Evolutionary conservation across 2,888 invertebrate species (phyloP).

Genomic region (Sphaerophoria rueppellii): DNA sequence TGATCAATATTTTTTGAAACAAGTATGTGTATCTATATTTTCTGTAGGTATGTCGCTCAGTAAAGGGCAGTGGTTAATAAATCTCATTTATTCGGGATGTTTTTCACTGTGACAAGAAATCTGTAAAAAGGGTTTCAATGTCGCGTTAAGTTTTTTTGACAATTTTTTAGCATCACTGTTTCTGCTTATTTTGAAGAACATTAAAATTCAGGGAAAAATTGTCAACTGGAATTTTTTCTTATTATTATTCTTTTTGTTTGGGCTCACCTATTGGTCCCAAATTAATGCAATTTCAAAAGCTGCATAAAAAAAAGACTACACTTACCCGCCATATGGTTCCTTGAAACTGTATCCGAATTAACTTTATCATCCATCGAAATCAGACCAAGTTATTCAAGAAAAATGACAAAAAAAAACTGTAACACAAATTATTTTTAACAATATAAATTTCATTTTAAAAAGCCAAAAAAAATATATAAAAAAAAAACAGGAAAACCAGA

Average conservation of each 20-base stretch:
- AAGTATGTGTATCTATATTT: neutral
- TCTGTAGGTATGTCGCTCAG: too few relatives aligned
- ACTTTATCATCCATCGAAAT: constrained; percentile 64
- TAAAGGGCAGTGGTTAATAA: too few relatives aligned
- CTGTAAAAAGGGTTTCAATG: too few relatives aligned
- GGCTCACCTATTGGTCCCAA: neutral
- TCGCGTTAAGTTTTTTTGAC: too few relatives aligned
- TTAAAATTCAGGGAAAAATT: too few relatives aligned
- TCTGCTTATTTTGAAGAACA: too few relatives aligned
- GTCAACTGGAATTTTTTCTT: neutral
- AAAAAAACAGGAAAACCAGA: constrained; percentile 15
- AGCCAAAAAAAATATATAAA: neutral
- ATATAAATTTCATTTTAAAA: constrained; percentile 41
- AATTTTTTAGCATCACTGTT: too few relatives aligned
- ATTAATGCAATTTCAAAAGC: constrained; percentile 2
- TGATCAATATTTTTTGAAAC: constrained; percentile 45
- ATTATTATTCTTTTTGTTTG: neutral
- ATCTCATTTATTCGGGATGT: too few relatives aligned
- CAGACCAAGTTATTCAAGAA: constrained; percentile 11
- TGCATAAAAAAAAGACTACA: constrained; percentile 16
- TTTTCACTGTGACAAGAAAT: too few relatives aligned
- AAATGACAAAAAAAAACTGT: constrained; percentile 22
- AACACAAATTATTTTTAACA: constrained; percentile 59
- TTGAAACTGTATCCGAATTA: constrained; percentile 69
- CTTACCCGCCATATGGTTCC: constrained; percentile 47